Evolutionary conservation across 2,113 vertebrate genomes (phyloP).

Genomic region (Callorhinus ursinus): DNA sequence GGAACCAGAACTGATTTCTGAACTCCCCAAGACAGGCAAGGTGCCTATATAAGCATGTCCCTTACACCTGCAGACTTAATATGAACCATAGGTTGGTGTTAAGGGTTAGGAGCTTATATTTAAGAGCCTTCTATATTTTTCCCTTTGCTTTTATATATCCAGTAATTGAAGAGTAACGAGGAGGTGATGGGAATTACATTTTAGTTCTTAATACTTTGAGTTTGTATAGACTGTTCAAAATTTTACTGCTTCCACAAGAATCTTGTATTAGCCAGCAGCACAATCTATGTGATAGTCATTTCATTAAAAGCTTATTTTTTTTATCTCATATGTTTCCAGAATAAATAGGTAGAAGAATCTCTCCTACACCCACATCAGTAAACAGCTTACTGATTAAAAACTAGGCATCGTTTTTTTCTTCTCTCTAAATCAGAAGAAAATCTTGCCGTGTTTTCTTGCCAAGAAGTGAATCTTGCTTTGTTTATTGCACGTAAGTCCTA

Average conservation of each 20-base stretch:
- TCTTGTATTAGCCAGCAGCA: not conserved
- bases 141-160: not conserved
- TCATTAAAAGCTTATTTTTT: conserved; percentile 40
- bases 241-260: not conserved
- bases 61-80: not conserved
- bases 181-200: not conserved
- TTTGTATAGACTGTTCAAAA: not conserved
- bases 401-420: not conserved
- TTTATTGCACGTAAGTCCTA: conserved; percentile 19
- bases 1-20: not conserved
- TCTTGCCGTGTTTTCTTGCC: conserved; percentile 54
- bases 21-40: not conserved
- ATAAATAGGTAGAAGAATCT: conserved; percentile 53
- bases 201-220: not conserved
- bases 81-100: too few species aligned
- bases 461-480: conserved; percentile 59
- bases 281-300: conserved; percentile 20
- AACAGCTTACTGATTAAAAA: conserved; percentile 62
- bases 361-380: conserved; percentile 22
- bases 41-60: accelerated
- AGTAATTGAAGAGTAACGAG: not conserved
- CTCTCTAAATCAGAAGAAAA: conserved; percentile 53
- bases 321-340: conserved; percentile 55
- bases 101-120: not conserved
- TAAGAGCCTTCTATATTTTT: not conserved